Evolutionary conservation across 2,113 vertebrate species (phyloP).

Genomic region (Chloebia gouldiae): DNA sequence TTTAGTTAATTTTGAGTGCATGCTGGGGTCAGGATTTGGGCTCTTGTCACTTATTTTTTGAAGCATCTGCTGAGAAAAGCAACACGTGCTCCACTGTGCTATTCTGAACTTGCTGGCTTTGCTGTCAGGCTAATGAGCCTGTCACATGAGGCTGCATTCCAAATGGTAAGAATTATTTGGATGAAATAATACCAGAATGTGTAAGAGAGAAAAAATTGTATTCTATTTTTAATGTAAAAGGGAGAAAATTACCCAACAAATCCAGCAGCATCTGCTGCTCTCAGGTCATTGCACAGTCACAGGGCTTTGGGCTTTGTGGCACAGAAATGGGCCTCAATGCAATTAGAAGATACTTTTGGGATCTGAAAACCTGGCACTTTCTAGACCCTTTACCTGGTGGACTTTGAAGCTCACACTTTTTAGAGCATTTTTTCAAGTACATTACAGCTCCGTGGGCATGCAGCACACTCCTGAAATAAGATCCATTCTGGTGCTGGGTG

Average conservation of each 20-base stretch:
- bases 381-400: neutral
- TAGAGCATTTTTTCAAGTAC: neutral
- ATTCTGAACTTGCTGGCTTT: neutral
- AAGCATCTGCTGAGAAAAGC: neutral
- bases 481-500: too few species aligned
- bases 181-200: neutral
- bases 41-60: neutral
- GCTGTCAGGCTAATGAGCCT: neutral
- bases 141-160: neutral
- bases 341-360: neutral
- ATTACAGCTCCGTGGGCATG: neutral
- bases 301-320: neutral
- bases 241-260: neutral
- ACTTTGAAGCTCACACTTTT: neutral
- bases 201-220: neutral
- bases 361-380: neutral
- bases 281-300: neutral
- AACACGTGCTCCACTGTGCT: neutral
- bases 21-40: neutral
- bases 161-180: neutral
- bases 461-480: neutral
- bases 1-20: neutral
- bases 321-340: neutral
- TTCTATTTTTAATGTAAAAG: constrained; percentile 6
- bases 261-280: neutral